Base-by-base conservation (phyloP, 2,888 invertebrate genomes). In the Arge pagana region DNA sequence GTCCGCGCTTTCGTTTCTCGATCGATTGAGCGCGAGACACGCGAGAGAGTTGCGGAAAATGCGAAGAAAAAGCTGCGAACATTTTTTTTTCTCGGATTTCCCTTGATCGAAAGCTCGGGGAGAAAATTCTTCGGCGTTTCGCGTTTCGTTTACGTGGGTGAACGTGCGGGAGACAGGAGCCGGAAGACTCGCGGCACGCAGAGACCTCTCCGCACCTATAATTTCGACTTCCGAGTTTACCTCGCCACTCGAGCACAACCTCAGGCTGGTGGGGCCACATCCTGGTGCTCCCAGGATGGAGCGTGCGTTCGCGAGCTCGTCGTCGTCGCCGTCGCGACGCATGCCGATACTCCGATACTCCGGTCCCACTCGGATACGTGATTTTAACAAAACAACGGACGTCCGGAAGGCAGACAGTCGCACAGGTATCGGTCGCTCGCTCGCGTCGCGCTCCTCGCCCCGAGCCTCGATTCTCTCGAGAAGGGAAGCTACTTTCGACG, bases 341-440 rank as follows among this genome's bases (percentile, higher is more conserved):
- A 42, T 45, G 45, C 45, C 33, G 33, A 33, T 33, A 33, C 33
- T 33, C 11, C 33, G 45, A 33, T 42, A 42, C 42, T 30, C 13
- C 40, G 15, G 26, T 11, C 24, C 16, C 13, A 24, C 13, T 11
- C 24, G 61, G 64, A 70, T 70, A 70, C 76, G 76, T 76, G 76
- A 76, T 76, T 75, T 63, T 67, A 75, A 76, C 76, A 76, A 76
- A 75, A 75, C 75, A 76, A 65, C 76, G 76, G 76, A 76, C 71
- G 70, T 76, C 76, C 76, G 76, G 75, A 76, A 67, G 60, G 60
- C 67, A 60, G 63, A 66, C 70, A 75, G 74, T 76, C 76, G 70
- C 75, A 75, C 76, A 76, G 76, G 76, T 76, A 76, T 76, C 75
- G 69, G 65, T 70, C 72, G 65, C n/a, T n/a, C n/a, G n/a, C n/a